Conservation (phyloP, 2,797 vertebrate genomes). For the Kryptolebias ocellatus region DNA sequence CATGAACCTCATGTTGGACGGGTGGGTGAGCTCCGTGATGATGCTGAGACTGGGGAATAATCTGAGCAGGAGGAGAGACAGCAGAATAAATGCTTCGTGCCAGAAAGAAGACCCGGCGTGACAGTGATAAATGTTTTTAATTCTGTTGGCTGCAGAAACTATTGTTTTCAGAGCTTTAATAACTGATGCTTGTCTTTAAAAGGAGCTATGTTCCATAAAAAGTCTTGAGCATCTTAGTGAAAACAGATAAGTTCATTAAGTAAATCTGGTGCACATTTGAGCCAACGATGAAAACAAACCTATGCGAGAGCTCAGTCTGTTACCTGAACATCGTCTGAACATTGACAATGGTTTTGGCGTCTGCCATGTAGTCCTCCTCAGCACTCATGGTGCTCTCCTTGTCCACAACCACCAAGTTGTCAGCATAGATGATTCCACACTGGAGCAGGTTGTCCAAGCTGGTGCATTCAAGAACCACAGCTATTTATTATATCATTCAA, state of each 20-base stretch:
- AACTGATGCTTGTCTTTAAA: constrained; percentile 9
- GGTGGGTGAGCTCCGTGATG: constrained; percentile 97
- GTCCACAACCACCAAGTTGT: constrained; percentile 97
- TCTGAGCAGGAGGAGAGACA: constrained; percentile 68
- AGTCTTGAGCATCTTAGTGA: neutral
- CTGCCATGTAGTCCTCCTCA: constrained; percentile 98
- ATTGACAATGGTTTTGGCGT: constrained; percentile 97
- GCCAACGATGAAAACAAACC: neutral
- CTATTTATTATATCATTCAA: neutral
- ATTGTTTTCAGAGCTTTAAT: constrained; percentile 15
- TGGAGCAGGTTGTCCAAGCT: constrained; percentile 95
- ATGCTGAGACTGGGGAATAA: constrained; percentile 97
- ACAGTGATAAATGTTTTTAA: constrained; percentile 42
- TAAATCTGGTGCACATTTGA: neutral
- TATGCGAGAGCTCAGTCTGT: neutral
- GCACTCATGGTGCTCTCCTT: constrained; percentile 99
- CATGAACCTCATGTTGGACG: constrained; percentile 99
- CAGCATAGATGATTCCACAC: constrained; percentile 95
- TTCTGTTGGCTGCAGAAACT: constrained; percentile 29
- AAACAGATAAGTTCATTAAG: neutral
- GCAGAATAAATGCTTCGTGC: constrained; percentile 3
- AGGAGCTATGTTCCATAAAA: constrained; percentile 11
- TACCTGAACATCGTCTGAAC: constrained; percentile 98
- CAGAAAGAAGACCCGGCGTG: neutral
- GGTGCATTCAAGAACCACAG: constrained; percentile 11